These are phyloP conservation scores for Thecocarcelia acutangulata DNA, from an alignment of 2,888 invertebrate species.

Conservation along the genomic window DNA sequence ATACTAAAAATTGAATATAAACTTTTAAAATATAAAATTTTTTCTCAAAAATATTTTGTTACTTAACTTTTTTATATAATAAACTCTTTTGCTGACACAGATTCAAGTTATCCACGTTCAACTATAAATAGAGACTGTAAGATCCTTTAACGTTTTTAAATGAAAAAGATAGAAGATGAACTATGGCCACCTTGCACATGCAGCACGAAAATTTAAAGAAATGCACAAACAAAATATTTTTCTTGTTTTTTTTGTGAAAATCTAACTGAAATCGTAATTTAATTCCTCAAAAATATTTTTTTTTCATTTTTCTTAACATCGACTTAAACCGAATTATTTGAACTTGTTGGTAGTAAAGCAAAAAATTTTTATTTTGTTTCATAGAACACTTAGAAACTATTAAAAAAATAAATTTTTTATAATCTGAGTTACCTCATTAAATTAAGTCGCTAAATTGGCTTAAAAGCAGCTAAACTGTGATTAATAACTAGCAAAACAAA, in stretches of 20 bases:
- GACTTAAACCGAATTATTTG: constrained; percentile 24
- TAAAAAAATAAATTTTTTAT: too few species aligned
- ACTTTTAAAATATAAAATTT: too few species aligned
- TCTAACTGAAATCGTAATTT: constrained; percentile 48
- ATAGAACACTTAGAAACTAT: too few species aligned
- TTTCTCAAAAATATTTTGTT: too few species aligned
- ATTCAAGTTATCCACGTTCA: too few species aligned
- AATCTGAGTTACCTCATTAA: too few species aligned
- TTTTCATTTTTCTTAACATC: not conserved
- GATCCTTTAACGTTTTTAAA: constrained; percentile 31
- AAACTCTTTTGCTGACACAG: too few species aligned
- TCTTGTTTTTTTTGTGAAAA: constrained; percentile 9
- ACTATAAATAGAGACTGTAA: constrained; percentile 1
- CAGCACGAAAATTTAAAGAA: constrained; percentile 54
- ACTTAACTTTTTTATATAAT: too few species aligned
- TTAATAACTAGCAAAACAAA: too few species aligned
- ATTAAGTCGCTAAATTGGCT: too few species aligned
- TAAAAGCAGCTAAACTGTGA: too few species aligned
- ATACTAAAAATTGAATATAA: too few species aligned
- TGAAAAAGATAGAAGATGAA: constrained; percentile 67
- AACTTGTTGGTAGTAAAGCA: not conserved
- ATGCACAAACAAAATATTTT: constrained; percentile 41
- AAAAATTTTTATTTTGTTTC: not conserved
- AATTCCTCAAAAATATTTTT: constrained; percentile 11
- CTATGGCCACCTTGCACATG: constrained; percentile 71